These are phyloP conservation scores for Selenia dentaria DNA, from an alignment of 2,888 invertebrate species.

Conservation along the genomic window DNA sequence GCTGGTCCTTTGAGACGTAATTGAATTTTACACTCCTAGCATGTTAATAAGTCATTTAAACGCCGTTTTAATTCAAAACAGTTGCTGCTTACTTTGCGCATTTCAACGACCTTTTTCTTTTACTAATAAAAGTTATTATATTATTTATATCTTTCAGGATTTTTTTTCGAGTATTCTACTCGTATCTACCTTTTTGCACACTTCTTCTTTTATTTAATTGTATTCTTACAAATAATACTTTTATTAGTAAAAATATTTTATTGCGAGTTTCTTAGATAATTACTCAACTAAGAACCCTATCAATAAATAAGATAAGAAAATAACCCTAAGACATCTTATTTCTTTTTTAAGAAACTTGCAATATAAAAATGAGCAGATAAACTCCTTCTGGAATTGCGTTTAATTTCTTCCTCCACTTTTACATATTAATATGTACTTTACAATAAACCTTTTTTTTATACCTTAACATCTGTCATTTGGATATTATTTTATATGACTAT, in stretches of 20 bases:
- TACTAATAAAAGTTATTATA: conserved; percentile 39
- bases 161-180: not conserved
- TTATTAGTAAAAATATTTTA: conserved; percentile 43
- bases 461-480: too few species aligned
- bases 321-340: conserved; percentile 3
- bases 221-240: conserved; percentile 21
- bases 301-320: conserved; percentile 32
- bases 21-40: too few species aligned
- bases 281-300: conserved; percentile 24
- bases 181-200: too few species aligned
- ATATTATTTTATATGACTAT: too few species aligned
- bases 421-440: too few species aligned
- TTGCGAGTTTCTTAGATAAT: conserved; percentile 35
- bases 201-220: not conserved
- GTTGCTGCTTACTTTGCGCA: conserved; percentile 19
- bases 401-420: conserved; percentile 3
- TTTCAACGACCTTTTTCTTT: conserved; percentile 23
- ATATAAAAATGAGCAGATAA: conserved; percentile 28
- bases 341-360: conserved; percentile 30
- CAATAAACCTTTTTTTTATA: too few species aligned
- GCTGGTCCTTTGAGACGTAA: too few species aligned
- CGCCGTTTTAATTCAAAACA: not conserved
- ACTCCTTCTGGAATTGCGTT: conserved; percentile 26
- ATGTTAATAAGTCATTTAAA: too few species aligned
- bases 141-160: not conserved